Conservation (phyloP, 2,888 invertebrate genomes). For the Idaea aversata region DNA sequence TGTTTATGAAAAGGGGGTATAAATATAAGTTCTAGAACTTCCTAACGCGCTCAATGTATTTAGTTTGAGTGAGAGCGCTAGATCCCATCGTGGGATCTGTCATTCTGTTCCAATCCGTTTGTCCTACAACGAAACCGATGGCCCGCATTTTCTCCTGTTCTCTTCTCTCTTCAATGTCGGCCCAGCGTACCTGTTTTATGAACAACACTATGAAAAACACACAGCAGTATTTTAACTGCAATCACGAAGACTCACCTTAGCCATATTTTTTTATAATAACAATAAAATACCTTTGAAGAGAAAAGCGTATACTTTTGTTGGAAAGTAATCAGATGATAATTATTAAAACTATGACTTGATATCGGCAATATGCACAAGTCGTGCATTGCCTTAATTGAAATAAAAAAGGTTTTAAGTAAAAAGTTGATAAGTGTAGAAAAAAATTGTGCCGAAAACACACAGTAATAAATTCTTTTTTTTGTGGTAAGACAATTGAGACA, state of each 20-base stretch:
- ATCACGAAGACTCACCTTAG: background rate
- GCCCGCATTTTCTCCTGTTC: slow-evolving; percentile 96
- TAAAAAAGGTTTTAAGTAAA: background rate
- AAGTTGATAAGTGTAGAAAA: background rate
- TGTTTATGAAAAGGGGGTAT: too few species aligned
- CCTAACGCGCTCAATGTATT: slow-evolving; percentile 88
- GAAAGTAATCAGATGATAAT: background rate
- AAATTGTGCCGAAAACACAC: background rate
- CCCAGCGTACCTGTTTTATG: slow-evolving; percentile 95
- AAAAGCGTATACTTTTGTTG: background rate
- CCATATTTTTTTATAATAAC: background rate
- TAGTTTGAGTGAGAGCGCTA: slow-evolving; percentile 94
- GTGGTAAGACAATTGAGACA: background rate
- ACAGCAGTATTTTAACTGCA: background rate
- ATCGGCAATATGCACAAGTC: background rate
- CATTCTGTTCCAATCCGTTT: slow-evolving; percentile 97
- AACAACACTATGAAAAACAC: slow-evolving; percentile 60
- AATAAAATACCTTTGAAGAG: background rate
- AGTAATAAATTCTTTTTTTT: background rate
- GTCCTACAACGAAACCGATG: slow-evolving; percentile 97
- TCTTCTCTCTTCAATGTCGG: slow-evolving; percentile 96
- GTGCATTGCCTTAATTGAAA: background rate
- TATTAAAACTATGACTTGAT: background rate
- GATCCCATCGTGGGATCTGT: slow-evolving; percentile 95
- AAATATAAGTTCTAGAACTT: slow-evolving; percentile 31